Evolutionary conservation across 2,113 vertebrate species (phyloP).

Genomic region (Tenebrosternarchus preto): DNA sequence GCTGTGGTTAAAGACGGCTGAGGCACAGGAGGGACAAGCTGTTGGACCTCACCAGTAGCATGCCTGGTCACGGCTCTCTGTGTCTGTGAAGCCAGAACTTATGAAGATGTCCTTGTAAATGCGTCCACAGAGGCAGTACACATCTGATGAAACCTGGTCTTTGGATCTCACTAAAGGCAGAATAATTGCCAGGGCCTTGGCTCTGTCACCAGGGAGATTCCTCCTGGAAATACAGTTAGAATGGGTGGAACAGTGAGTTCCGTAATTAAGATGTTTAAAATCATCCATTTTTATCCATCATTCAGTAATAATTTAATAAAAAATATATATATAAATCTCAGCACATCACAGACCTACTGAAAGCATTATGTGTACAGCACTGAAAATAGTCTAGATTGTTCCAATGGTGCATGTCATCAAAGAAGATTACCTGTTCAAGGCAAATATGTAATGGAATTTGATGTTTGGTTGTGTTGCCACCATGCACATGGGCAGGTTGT

Average conservation of each 20-base stretch:
- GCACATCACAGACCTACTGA: no score
- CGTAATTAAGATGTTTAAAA: no score
- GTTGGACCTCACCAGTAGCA: conserved; percentile 77
- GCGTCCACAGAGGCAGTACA: conserved; percentile 89
- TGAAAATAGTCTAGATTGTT: not conserved
- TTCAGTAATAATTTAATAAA: no score
- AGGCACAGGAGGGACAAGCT: not conserved
- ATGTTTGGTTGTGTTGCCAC: conserved; percentile 82
- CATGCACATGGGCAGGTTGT: conserved; percentile 80
- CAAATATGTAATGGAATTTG: conserved; percentile 90
- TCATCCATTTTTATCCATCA: no score
- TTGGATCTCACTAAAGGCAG: conserved; percentile 75
- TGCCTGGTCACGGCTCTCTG: conserved; percentile 76
- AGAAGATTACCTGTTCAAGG: conserved; percentile 81
- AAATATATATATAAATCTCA: no score
- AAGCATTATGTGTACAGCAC: no score
- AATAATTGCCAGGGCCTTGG: conserved; percentile 81
- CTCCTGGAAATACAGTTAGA: conserved; percentile 71
- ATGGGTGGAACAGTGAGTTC: not conserved
- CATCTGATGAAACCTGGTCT: conserved; percentile 76
- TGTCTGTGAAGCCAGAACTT: conserved; percentile 77
- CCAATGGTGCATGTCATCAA: not conserved
- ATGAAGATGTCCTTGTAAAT: conserved; percentile 93
- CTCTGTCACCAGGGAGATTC: conserved; percentile 81
- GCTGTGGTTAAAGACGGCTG: not conserved